These are phyloP conservation scores for Drosophila littoralis DNA, from an alignment of 1,140 invertebrate species.

Conservation along the genomic window DNA sequence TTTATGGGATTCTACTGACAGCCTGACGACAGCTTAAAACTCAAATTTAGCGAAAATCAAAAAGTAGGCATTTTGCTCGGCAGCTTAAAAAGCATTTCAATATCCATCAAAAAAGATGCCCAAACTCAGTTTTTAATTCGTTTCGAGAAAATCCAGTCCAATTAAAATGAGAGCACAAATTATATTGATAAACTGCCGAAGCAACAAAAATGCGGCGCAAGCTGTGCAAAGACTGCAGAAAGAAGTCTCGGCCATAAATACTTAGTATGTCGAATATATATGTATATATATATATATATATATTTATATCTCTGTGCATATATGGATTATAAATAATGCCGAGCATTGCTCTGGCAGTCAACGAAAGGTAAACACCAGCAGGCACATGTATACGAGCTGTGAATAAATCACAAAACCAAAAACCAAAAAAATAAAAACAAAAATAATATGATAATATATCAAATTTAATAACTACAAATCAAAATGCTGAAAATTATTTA, in stretches of 20 bases:
- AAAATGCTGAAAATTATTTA: constrained; percentile 45
- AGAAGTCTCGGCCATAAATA: constrained; percentile 32
- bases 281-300: constrained; percentile 6
- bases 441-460: constrained; percentile 27
- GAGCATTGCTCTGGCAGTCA: constrained; percentile 20
- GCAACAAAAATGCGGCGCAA: constrained; percentile 13
- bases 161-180: constrained; percentile 29
- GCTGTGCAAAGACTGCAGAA: constrained; percentile 22
- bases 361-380: constrained; percentile 46
- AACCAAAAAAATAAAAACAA: constrained; percentile 14
- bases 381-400: constrained; percentile 20
- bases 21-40: constrained; percentile 28
- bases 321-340: constrained; percentile 24
- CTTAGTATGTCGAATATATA: constrained; percentile 3
- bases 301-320: constrained; percentile 3
- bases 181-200: not conserved
- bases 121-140: not conserved
- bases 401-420: constrained; percentile 49
- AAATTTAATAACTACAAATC: constrained; percentile 66
- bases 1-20: constrained; percentile 22
- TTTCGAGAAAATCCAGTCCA: constrained; percentile 22
- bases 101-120: not conserved
- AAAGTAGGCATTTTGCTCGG: constrained; percentile 19
- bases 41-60: constrained; percentile 14
- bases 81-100: constrained; percentile 2